These are phyloP conservation scores for Stigmatopora argus DNA, from an alignment of 2,113 vertebrate species.

Conservation along the genomic window DNA sequence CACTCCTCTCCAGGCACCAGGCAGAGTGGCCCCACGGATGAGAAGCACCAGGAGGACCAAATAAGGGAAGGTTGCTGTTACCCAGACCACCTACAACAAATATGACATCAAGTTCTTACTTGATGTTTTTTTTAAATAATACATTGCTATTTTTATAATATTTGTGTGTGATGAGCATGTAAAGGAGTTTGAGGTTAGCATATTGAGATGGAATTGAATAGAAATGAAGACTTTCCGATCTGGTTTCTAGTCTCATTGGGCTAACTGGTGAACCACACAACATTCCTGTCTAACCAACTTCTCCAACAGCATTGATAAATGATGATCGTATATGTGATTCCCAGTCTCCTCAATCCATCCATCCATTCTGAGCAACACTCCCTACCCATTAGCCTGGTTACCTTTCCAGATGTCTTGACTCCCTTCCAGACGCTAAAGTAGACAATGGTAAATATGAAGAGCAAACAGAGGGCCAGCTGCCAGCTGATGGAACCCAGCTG, in stretches of 20 bases:
- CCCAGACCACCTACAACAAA: constrained; percentile 86
- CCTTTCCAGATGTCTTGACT: constrained; percentile 97
- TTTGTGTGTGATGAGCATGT: background rate
- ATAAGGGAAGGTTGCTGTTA: constrained; percentile 95
- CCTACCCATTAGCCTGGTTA: constrained; percentile 50
- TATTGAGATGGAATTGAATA: background rate
- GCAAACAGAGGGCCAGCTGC: constrained; percentile 88
- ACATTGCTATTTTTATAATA: background rate
- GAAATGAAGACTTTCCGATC: background rate
- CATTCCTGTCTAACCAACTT: constrained; percentile 7
- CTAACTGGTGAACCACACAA: background rate
- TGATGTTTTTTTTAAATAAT: background rate
- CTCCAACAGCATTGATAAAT: constrained; percentile 15
- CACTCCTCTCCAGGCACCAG: constrained; percentile 93
- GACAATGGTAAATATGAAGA: constrained; percentile 90
- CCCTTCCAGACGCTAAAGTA: constrained; percentile 99
- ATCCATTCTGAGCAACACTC: constrained; percentile 24
- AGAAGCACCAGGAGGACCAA: constrained; percentile 83
- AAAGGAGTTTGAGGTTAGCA: background rate
- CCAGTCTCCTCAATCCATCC: constrained; percentile 4
- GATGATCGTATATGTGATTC: constrained; percentile 10
- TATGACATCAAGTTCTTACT: background rate
- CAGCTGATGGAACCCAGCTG: constrained; percentile 89
- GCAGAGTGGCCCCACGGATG: constrained; percentile 87
- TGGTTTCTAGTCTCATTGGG: background rate